Conservation (phyloP, 1,140 invertebrate genomes). For the Drosophila saltans region DNA sequence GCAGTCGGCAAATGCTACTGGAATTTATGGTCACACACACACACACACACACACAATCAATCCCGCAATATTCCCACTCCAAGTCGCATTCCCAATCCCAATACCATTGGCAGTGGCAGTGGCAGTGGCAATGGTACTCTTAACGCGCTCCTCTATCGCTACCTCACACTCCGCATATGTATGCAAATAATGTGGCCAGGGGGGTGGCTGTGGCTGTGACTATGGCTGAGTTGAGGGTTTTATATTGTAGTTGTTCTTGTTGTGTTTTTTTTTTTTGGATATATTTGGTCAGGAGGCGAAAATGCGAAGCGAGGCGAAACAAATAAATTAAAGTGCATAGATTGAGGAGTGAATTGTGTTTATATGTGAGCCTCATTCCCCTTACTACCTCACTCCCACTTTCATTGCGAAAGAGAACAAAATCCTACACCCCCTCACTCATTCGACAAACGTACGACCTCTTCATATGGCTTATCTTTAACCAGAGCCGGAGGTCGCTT, state of each 20-base stretch:
- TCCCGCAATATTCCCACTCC: slow-evolving; percentile 9
- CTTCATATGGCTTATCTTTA: slow-evolving; percentile 17
- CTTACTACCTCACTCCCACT: not conserved
- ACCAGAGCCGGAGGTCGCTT: slow-evolving; percentile 3
- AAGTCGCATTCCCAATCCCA: not conserved
- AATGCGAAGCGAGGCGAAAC: slow-evolving; percentile 22
- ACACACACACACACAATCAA: slow-evolving; percentile 46
- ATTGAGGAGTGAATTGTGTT: slow-evolving; percentile 32
- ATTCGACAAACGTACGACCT: not conserved
- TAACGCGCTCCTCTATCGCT: not conserved
- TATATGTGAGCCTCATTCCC: not conserved
- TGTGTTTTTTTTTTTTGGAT: slow-evolving; percentile 6
- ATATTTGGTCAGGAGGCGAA: slow-evolving; percentile 23
- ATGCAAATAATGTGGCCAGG: slow-evolving; percentile 38
- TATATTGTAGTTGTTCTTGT: slow-evolving; percentile 39
- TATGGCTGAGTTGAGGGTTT: slow-evolving; percentile 8
- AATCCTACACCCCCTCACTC: no score
- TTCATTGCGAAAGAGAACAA: no score
- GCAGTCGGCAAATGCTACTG: slow-evolving; percentile 50
- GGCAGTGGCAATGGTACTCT: not conserved
- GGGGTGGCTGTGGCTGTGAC: not conserved
- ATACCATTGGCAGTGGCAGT: not conserved
- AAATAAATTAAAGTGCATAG: slow-evolving; percentile 62
- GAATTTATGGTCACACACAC: slow-evolving; percentile 68
- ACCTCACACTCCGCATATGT: not conserved